A percentile compares a stretch with the other conserved stretches of the same genome.
phyloP scores from a whole-genome alignment of 2,113 vertebrate genomes.

The Aix galericulata region DNA sequence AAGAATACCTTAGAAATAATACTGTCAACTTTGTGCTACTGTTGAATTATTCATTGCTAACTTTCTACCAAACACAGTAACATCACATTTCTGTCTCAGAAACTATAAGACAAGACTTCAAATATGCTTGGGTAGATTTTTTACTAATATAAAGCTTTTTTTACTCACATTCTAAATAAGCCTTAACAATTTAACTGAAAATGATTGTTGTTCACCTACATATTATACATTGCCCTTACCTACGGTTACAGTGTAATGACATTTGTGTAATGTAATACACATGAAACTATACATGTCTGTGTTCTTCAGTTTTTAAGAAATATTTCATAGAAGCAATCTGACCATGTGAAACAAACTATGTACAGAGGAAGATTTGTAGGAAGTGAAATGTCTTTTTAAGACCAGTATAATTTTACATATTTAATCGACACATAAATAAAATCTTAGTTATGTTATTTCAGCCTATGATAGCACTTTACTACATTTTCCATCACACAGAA shows the following conservation, averaged over 20 bases:
- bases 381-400: not conserved
- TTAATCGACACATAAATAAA: not conserved
- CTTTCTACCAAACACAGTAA: not conserved
- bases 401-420: not conserved
- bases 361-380: not conserved
- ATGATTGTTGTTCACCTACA: not conserved
- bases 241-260: not conserved
- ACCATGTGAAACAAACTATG: not conserved
- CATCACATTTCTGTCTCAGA: not conserved
- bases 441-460: not conserved
- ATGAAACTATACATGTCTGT: not conserved
- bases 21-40: not conserved
- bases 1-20: not conserved
- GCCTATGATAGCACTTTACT: not conserved
- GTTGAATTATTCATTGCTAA: not conserved
- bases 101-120: not conserved
- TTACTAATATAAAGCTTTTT: not conserved
- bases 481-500: not conserved
- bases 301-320: not conserved
- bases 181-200: not conserved
- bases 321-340: not conserved
- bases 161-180: not conserved
- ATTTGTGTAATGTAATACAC: not conserved
- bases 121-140: not conserved
- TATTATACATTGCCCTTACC: too few relatives aligned